These are phyloP conservation scores for Henricia sp. DNA, from an alignment of 53 echinoderm and acorn worm species.

Conservation along the genomic window DNA sequence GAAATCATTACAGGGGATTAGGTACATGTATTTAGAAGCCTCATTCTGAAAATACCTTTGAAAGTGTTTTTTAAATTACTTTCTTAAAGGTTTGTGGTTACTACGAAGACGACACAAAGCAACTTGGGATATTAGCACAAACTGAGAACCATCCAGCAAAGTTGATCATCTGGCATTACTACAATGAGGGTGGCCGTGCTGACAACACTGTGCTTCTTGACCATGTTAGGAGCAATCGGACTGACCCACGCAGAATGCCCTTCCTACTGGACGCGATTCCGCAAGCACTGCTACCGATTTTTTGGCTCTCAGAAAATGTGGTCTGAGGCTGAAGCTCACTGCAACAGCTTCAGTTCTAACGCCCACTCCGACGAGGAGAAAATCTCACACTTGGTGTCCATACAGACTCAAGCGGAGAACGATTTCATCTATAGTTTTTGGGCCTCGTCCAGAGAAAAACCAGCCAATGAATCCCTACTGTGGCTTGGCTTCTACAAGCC, in stretches of 20 bases:
- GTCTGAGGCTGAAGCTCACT: constrained; percentile 49
- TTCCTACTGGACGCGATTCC: constrained; percentile 56
- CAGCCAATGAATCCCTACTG: constrained; percentile 9
- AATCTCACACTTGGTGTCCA: constrained; percentile 52
- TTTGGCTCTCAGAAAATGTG: constrained; percentile 49
- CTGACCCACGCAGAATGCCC: constrained; percentile 46
- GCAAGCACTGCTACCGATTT: constrained; percentile 58
- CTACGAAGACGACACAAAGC: not conserved
- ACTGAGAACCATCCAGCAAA: not conserved
- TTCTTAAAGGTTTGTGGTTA: too few relatives aligned
- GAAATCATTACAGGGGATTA: too few relatives aligned
- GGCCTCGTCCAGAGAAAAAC: constrained; percentile 35
- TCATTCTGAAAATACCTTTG: too few relatives aligned
- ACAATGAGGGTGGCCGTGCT: constrained; percentile 33
- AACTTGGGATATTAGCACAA: too few relatives aligned
- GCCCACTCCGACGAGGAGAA: constrained; percentile 37
- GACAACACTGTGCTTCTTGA: constrained; percentile 17
- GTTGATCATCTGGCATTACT: not conserved
- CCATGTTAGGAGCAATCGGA: not conserved
- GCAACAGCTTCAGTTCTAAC: constrained; percentile 56
- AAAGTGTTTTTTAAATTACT: too few relatives aligned
- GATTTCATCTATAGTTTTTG: constrained; percentile 51
- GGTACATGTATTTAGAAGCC: too few relatives aligned
- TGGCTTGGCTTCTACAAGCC: constrained; percentile 70
- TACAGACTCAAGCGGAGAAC: constrained; percentile 50